Evolutionary conservation across 2,797 vertebrate species (phyloP), one percentile per base, ranked within the genome.

Genomic region (Falco naumanni): DNA sequence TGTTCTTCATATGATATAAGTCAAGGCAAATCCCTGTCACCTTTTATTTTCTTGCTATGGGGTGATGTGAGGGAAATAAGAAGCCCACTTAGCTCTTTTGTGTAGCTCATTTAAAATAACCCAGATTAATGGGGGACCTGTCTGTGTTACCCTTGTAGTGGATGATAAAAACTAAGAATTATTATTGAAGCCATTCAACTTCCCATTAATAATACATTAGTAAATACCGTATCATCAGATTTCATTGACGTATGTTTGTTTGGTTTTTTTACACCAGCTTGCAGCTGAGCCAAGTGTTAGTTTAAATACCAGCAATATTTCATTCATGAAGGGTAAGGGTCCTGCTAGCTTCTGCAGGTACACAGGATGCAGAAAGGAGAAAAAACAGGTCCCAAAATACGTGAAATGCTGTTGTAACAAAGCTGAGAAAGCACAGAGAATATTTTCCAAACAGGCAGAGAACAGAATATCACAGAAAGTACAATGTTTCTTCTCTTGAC

Each of bases 201-300:
- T 13, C 0, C 70, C 87, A 90, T 95, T 95, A 94, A 95, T 96
- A 95, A 97, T 91, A 82, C 47, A 93, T 93, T 95, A 90, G 91
- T 90, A 96, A 95, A 95, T 84, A 94, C 25, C n/a, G 22, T 72
- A 82, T 91, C 69, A 95, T 89, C 76, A 95, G 79, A 80, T 90
- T 95, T 84, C 87, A 54, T 66, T 90, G 70, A 81, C 41, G 37
- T 41, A 5, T 11, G 16, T 34, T 15, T 39, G 39, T 39, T 41
- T 41, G 11, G 39, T 22, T 89, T 83, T 75, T 84, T 63, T 65
- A 78, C 43, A 68, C 13, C 20, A 95, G 34, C 48, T 91, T 90
- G 65, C 87, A 95, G 83, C 82, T 95, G 91, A 91, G 50, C 47
- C 25, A 11, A 88, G 22, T 69, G 59, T 80, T 88, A 75, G n/a